Evolutionary conservation across 2,888 invertebrate genomes (phyloP), one percentile per base, ranked within the genome.

Genomic region (Meteorus colon): DNA sequence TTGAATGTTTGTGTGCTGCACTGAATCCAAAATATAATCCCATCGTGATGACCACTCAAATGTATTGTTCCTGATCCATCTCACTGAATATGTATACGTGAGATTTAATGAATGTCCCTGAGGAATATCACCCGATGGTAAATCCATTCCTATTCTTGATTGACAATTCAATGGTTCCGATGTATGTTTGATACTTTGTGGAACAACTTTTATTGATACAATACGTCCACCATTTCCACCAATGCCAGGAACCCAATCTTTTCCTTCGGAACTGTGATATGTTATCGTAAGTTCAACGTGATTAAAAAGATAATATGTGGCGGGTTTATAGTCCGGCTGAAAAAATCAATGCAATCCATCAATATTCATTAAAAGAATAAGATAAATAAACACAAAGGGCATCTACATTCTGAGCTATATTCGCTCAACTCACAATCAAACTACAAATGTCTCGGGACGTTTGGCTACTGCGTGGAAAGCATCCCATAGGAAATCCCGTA

Each of bases 31-130:
- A 80, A 99, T 98, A 90, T 99, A 99, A 90, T 99, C 99, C 99
- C 99, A 99, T 86, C 99, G 93, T 0, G 98, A 98, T 0, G 98
- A 98, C 99, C 99, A 99, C 90, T 98, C 98, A 16, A 98, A 95
- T 0, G 93, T 93, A 89, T 96, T 94, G 85, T 96, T 95, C 86
- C 92, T 92, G 84, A 91, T 76, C 24, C 97, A 99, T 31, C 91
- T 93, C 0, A 99, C 94, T 6, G 95, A 94, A 90, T 98, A 99
- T 0, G 97, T 94, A 90, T 98, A 99, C 0, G 92, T 92, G 51
- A 99, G 93, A 59, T 91, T 90, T 74, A 96, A 90, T 72, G 86
- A 89, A 81, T 88, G 91, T 82, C 84, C 93, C 88, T 79, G 88
- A 83, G 78, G 90, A 84, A 88, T 91, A 83, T 60, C 89, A n/a